Base-by-base conservation (phyloP, 1,140 invertebrate species). In the Plectrocnemia conspersa region DNA sequence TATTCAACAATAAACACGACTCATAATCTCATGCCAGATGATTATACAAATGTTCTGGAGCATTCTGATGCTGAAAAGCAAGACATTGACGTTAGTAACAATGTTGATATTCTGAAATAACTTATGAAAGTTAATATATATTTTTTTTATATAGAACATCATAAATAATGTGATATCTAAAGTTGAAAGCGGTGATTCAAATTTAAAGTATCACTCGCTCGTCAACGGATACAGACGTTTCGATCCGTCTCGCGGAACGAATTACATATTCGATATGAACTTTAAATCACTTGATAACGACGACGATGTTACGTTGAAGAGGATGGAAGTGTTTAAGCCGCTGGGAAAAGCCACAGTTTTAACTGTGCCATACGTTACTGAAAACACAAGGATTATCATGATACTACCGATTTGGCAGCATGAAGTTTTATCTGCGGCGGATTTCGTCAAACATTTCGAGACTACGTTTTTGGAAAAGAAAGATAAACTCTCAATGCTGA, bases 301-400 rank as follows among this genome's bases (percentile, higher is more conserved):
- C 9, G 23, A 24, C 9, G 45, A 46, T 21, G 27, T 48, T 1
- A 24, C 56, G 1, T 19, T 58, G 11, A 58, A 59, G 24, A 25
- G 60, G 21, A 44, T 58, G 55, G 80, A 89, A 75, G 78, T 84
- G 23, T 81, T 83, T 41, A 86, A 93, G 62, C 85, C 89, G 1
- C 68, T 96, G 36, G 87, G 88, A 18, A 82, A 86, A 65, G 83
- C 91, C 2, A 89, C 95, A 72, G 81, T 94, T 32, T 77, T 94
- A 6, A 82, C 87, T 2, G 86, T 91, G 65, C 90, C 92, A 1
- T 95, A 93, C 70, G 91, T 95, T 2, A 96, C 89, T 0, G 93
- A 96, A 77, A 91, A 85, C 65, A 82, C 84, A 2, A 72, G 86
- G 59, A 80, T 96, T 1, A 82, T 84, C 60, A 73, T 95, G 47